Conservation (phyloP, 2,797 vertebrate genomes). For the Brachymystax lenok region DNA sequence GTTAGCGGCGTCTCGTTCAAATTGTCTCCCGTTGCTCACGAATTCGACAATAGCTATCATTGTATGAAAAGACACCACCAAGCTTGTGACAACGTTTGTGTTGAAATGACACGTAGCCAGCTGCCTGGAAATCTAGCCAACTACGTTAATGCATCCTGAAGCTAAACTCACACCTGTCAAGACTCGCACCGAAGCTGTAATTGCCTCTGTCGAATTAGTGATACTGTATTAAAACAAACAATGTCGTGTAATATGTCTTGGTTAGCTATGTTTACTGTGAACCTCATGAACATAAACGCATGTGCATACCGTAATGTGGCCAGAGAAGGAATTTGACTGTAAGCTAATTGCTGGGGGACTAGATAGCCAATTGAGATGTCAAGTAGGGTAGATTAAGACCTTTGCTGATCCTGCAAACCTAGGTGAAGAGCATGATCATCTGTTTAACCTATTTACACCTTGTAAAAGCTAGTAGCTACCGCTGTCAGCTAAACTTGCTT, state of each 20-base stretch:
- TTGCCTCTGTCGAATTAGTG: neutral
- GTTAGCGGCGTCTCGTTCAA: neutral
- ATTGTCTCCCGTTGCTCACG: neutral
- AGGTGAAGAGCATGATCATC: neutral
- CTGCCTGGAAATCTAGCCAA: neutral
- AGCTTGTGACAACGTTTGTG: neutral
- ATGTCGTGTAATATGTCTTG: no score
- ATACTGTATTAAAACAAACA: no score
- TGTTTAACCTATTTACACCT: neutral
- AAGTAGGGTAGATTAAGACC: neutral
- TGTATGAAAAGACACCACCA: neutral
- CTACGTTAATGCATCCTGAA: neutral
- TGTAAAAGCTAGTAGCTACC: neutral
- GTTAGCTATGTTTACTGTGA: no score
- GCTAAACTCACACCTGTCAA: neutral
- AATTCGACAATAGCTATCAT: neutral
- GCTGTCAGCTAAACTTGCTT: neutral
- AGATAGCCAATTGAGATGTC: neutral
- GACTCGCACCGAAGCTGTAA: neutral
- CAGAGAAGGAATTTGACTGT: neutral
- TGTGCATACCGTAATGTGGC: neutral
- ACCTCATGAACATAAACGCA: no score
- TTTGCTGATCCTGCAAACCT: neutral
- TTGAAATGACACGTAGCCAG: neutral
- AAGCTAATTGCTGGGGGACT: neutral